Evolutionary conservation across 2,797 vertebrate genomes (phyloP).

Genomic region (Paguma larvata): DNA sequence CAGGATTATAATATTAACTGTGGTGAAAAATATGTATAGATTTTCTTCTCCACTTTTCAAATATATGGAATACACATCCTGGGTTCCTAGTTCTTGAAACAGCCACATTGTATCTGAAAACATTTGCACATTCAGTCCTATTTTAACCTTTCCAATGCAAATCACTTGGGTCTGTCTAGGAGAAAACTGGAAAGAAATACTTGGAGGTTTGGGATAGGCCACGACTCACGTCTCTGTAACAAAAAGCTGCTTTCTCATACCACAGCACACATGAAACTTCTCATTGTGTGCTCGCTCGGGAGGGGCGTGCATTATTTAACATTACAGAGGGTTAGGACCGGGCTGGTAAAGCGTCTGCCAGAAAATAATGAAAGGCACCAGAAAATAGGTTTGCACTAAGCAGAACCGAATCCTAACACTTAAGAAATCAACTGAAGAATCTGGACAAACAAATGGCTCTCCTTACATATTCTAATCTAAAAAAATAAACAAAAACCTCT

Average conservation of each 20-base stretch:
- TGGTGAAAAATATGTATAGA: neutral
- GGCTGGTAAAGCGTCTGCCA: conserved; percentile 9
- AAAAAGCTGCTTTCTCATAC: conserved; percentile 35
- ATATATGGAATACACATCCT: neutral
- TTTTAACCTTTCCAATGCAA: conserved; percentile 61
- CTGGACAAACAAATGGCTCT: conserved; percentile 11
- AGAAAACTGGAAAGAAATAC: conserved; percentile 35
- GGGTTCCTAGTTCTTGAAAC: neutral
- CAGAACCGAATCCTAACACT: neutral
- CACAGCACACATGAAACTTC: conserved; percentile 69
- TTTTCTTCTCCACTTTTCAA: conserved; percentile 15
- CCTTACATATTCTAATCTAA: neutral
- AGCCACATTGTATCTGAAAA: neutral
- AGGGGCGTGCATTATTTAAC: conserved; percentile 71
- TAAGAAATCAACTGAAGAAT: neutral
- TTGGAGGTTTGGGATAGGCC: conserved; percentile 32
- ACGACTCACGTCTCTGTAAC: neutral
- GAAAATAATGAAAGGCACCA: conserved; percentile 9
- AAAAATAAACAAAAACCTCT: neutral
- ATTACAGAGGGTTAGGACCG: neutral
- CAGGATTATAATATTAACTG: neutral
- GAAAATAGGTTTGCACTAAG: neutral
- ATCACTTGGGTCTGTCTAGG: conserved; percentile 55
- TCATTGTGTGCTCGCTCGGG: conserved; percentile 51
- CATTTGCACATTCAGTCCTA: neutral